Evolutionary conservation across 2,797 vertebrate genomes (phyloP).

Genomic region (Sylvilagus floridanus): DNA sequence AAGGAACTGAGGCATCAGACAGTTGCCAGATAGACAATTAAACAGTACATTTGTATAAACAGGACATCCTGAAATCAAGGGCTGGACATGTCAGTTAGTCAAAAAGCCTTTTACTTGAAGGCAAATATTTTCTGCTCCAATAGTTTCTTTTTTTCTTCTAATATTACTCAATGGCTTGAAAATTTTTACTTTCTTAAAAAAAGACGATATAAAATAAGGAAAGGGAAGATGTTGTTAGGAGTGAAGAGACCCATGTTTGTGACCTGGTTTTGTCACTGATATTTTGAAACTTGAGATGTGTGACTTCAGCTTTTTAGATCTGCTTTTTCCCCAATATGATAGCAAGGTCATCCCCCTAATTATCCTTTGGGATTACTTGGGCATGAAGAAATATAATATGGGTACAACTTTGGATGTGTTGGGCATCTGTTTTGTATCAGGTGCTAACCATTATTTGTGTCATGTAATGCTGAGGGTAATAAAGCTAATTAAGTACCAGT

Average conservation of each 20-base stretch:
- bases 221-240: neutral
- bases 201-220: slow-evolving; percentile 18
- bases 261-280: neutral
- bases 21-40: neutral
- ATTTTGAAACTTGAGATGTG: neutral
- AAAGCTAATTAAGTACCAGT: neutral
- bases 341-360: neutral
- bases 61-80: neutral
- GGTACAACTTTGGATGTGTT: neutral
- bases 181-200: neutral
- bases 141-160: neutral
- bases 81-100: neutral
- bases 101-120: neutral
- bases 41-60: neutral
- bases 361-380: neutral
- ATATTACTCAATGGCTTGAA: slow-evolving; percentile 16
- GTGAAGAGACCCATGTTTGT: neutral
- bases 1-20: neutral
- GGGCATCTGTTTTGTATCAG: neutral
- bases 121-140: neutral
- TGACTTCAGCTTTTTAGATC: neutral
- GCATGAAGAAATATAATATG: neutral
- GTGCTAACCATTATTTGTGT: neutral
- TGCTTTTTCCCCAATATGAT: neutral
- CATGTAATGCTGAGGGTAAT: neutral